Evolutionary conservation across 2,888 invertebrate species (phyloP), one percentile per base, ranked within the genome.

Genomic region (Fragum sueziense): DNA sequence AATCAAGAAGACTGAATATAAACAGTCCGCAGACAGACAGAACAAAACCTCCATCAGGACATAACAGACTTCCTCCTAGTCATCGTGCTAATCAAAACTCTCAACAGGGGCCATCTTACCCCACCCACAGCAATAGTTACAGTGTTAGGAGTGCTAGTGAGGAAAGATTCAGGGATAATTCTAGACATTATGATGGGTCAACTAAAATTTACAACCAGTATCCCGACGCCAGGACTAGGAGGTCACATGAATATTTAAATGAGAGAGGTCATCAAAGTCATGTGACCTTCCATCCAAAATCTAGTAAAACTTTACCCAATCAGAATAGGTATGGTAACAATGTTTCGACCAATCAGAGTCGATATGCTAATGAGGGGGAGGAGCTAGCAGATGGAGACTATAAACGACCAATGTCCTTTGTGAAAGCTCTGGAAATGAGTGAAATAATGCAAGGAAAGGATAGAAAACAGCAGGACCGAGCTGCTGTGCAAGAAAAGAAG

Each of bases 381-480:
- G 76, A 72, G 69, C 54, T 41, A 4, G 73, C 61, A 3, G 74
- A 76, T 27, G 75, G 70, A 0, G 82, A 82, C 57, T 61, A 69
- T 51, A 77, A 79, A 47, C 85, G 93, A 71, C 93, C 93, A 2
- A 88, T 93, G 89, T 92, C 93, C 34, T 93, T 93, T 85, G 92
- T 93, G 27, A 91, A 91, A 71, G 93, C 93, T 20, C 83, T 93
- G 62, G 93, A 93, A 88, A 89, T 93, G 88, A 91, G 92, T 54
- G 92, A 93, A 76, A 88, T 90, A 65, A 86, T 91, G 31, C 91
- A 88, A 54, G 81, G 78, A 31, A 81, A 85, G 62, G 85, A 85
- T 59, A 86, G 84, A 69, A 82, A 87, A 67, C 74, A 83, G 25
- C 76, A 76, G 67, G 73, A 75, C 11, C 62, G 71, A 27, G 77